Percentiles rank a stretch among this genome's conserved stretches.
Conservation (phyloP, 2,888 invertebrate species). For the Esperia sulphurella region DNA sequence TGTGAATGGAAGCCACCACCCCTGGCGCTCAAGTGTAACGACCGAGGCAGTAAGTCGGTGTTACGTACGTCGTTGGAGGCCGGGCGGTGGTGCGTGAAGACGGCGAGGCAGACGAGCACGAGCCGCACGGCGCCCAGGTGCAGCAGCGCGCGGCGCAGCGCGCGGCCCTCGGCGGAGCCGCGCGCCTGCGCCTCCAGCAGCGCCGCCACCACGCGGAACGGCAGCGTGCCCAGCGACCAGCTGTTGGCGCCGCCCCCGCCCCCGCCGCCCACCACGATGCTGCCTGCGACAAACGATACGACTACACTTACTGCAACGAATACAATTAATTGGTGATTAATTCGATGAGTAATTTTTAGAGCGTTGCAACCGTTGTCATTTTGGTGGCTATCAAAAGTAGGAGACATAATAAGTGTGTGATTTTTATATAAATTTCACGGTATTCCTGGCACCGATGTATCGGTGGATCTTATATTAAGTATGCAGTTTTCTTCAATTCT, state of each 20-base stretch:
- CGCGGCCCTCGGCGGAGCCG: constrained; percentile 86
- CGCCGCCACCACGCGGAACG: constrained; percentile 88
- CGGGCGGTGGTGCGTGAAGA: constrained; percentile 90
- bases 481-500: too few relatives aligned
- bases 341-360: too few relatives aligned
- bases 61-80: constrained; percentile 52
- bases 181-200: constrained; percentile 88
- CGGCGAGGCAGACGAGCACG: constrained; percentile 91
- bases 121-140: constrained; percentile 92
- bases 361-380: too few relatives aligned
- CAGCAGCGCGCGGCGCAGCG: constrained; percentile 88
- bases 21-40: too few relatives aligned
- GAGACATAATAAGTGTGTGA: too few relatives aligned
- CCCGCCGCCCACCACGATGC: constrained; percentile 49
- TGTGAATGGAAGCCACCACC: too few relatives aligned
- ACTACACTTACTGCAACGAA: background rate
- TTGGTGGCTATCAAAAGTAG: too few relatives aligned
- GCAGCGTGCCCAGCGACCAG: constrained; percentile 79
- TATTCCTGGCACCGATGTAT: too few relatives aligned
- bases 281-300: constrained; percentile 33
- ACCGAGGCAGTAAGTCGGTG: too few relatives aligned
- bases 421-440: too few relatives aligned
- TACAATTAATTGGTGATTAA: too few relatives aligned
- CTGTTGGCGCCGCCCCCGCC: constrained; percentile 23
- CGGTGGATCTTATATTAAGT: too few relatives aligned